phyloP scores from a whole-genome alignment of 2,888 invertebrate species.

The Furcula furcula region DNA sequence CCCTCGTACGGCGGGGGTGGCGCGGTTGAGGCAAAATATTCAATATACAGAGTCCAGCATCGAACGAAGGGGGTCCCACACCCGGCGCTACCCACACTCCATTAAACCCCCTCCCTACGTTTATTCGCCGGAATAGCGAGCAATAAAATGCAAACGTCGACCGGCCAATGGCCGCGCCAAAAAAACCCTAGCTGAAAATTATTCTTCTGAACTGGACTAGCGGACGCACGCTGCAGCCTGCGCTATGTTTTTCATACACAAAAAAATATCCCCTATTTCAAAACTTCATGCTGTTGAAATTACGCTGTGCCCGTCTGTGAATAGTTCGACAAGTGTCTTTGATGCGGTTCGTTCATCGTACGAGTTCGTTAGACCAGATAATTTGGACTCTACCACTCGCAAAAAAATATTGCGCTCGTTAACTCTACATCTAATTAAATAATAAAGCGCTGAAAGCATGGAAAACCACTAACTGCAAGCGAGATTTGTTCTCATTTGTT shows the following conservation, averaged over 20 bases:
- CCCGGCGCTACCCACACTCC: constrained; percentile 47
- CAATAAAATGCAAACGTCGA: constrained; percentile 72
- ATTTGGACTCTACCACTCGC: background rate
- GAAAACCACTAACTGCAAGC: background rate
- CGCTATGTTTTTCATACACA: constrained; percentile 24
- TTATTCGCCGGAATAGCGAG: constrained; percentile 77
- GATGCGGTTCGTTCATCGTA: background rate
- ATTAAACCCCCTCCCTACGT: constrained; percentile 64
- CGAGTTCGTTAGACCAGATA: background rate
- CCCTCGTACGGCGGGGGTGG: constrained; percentile 22
- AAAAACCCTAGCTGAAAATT: constrained; percentile 66
- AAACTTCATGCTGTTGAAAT: constrained; percentile 34
- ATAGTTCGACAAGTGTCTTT: background rate
- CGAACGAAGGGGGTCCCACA: constrained; percentile 16
- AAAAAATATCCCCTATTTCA: constrained; percentile 24
- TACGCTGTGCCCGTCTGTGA: constrained; percentile 4
- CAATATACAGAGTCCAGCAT: constrained; percentile 59
- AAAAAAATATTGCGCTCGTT: background rate
- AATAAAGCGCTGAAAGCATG: background rate
- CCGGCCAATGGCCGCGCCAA: constrained; percentile 65
- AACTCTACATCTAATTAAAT: background rate
- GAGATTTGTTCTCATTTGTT: background rate
- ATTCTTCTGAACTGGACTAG: constrained; percentile 56
- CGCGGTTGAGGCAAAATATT: constrained; percentile 55
- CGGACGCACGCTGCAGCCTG: constrained; percentile 9